These are phyloP conservation scores for Dicerorhinus sumatrensis DNA, from an alignment of 2,113 vertebrate genomes.

Conservation along the genomic window DNA sequence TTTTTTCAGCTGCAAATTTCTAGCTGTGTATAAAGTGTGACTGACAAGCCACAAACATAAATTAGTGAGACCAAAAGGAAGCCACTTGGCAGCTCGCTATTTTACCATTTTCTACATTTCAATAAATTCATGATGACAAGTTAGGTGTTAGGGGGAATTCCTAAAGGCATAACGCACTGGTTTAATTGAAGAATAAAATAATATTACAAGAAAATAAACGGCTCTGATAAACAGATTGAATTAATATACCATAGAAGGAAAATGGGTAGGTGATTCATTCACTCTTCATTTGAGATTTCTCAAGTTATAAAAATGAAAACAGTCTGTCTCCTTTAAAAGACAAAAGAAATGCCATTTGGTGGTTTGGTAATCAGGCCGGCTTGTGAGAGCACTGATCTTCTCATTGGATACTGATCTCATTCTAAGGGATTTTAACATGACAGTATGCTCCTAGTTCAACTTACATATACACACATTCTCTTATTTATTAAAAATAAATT, in stretches of 20 bases:
- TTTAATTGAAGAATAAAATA: constrained; percentile 69
- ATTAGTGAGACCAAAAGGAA: constrained; percentile 45
- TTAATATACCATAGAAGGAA: constrained; percentile 46
- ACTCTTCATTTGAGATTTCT: constrained; percentile 35
- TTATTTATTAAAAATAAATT: constrained; percentile 10
- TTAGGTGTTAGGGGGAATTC: not conserved
- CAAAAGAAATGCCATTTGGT: constrained; percentile 2
- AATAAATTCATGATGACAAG: constrained; percentile 58
- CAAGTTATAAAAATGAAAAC: constrained; percentile 46
- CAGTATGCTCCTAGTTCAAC: not conserved
- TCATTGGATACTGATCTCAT: not conserved
- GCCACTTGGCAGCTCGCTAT: constrained; percentile 43
- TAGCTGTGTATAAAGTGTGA: constrained; percentile 8
- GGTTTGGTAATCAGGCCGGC: not conserved
- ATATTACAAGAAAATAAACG: not conserved
- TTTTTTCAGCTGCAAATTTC: not conserved
- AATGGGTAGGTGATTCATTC: not conserved
- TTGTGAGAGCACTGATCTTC: not conserved
- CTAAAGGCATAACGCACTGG: not conserved
- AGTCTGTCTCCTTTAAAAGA: not conserved
- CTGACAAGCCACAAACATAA: constrained; percentile 38
- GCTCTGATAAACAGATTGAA: constrained; percentile 44
- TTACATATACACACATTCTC: not conserved
- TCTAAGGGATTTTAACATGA: constrained; percentile 29
- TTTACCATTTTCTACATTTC: constrained; percentile 54